Percentiles rank a stretch among this genome's conserved stretches.
Evolutionary conservation across 2,113 vertebrate genomes (phyloP).

Genomic region (Mastomys natalensis): DNA sequence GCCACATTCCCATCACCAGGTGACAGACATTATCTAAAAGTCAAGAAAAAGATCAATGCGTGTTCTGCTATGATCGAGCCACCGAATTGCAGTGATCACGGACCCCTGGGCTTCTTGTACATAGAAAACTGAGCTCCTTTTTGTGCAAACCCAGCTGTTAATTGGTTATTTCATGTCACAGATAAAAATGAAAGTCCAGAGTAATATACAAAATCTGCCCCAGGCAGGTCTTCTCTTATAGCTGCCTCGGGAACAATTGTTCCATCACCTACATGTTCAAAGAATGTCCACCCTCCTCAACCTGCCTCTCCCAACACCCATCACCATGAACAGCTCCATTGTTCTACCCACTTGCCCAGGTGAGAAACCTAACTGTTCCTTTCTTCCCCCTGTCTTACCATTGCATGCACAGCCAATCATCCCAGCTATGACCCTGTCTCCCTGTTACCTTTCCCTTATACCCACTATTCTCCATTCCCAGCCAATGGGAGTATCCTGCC

Average conservation of each 20-base stretch:
- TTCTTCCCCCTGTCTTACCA: neutral
- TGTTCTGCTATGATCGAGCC: neutral
- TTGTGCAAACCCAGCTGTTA: neutral
- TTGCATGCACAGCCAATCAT: neutral
- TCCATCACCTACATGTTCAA: neutral
- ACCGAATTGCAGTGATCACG: neutral
- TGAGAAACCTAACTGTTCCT: neutral
- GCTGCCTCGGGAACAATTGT: neutral
- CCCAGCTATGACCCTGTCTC: neutral
- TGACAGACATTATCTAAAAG: neutral
- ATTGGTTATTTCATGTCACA: neutral
- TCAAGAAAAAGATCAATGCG: neutral
- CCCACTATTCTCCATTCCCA: neutral
- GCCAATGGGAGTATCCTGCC: neutral
- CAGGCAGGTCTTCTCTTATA: neutral
- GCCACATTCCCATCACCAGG: neutral
- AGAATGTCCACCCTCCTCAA: neutral
- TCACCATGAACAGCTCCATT: neutral
- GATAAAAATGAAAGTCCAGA: slow-evolving; percentile 52
- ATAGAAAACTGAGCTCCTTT: neutral
- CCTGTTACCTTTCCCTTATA: neutral
- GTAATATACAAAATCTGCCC: neutral
- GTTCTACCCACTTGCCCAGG: neutral
- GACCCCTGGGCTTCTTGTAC: neutral
- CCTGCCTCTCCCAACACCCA: neutral